phyloP scores from a whole-genome alignment of 2,113 vertebrate genomes.

The Oryzias javanicus region DNA sequence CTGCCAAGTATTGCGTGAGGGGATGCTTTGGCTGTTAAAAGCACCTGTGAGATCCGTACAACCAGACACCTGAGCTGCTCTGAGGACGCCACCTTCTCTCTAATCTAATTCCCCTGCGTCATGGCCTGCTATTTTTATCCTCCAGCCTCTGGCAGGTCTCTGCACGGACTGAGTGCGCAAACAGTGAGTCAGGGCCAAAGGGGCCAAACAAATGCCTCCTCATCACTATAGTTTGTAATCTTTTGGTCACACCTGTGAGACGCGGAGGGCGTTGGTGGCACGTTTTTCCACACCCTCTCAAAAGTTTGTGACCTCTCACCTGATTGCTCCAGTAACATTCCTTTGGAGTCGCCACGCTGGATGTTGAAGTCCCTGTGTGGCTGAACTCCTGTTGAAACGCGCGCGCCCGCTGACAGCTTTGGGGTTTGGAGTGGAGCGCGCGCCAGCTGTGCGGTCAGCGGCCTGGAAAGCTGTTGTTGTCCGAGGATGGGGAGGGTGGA shows the following conservation, averaged over 20 bases:
- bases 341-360: not conserved
- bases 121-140: constrained; percentile 67
- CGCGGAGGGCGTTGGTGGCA: not conserved
- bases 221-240: constrained; percentile 3
- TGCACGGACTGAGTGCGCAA: constrained; percentile 17
- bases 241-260: constrained; percentile 13
- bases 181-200: constrained; percentile 51
- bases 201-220: constrained; percentile 15
- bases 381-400: not conserved
- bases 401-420: not conserved
- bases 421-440: constrained; percentile 22
- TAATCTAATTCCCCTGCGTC: constrained; percentile 72
- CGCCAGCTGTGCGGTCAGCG: constrained; percentile 56
- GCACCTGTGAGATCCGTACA: constrained; percentile 46
- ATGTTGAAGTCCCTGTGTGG: no score
- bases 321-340: not conserved
- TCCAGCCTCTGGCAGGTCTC: constrained; percentile 48
- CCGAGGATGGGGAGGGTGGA: constrained; percentile 36
- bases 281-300: not conserved
- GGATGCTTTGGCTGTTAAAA: constrained; percentile 4
- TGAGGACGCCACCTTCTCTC: constrained; percentile 61
- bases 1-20: not conserved
- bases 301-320: not conserved
- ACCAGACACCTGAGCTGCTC: constrained; percentile 39
- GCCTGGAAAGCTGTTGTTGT: constrained; percentile 35